Evolutionary conservation across 37 sponge, comb jelly and placozoan species (phyloP), one percentile per base, ranked within the genome.

Genomic region (Cladorhizidae sp.): DNA sequence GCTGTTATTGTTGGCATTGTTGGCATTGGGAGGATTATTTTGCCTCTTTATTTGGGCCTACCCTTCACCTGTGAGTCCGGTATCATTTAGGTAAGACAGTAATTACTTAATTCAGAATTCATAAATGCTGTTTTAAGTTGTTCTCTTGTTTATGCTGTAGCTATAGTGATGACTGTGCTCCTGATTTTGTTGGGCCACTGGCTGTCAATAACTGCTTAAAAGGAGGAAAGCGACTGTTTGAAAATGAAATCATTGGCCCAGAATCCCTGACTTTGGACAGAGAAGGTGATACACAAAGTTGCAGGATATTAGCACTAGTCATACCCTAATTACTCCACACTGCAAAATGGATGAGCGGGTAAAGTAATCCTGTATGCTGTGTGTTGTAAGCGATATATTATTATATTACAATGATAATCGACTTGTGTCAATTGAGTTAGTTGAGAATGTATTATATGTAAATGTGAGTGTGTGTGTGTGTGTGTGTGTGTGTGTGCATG

Each of bases 171-270:
- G 75, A 56, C 1, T 29, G 55, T 59, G 1, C n/a, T 21, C 75
- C 75, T 7, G 58, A 49, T 26, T 82, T 90, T 31, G 51, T 28
- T n/a, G 91, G 91, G 7, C 64, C 82, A 32, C 72, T 81, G 31
- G 50, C 52, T 11, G 43, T 85, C 41, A 90, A 92, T 72, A 42
- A 74, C 23, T 40, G 65, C 0, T 71, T 92, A 18, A 72, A 58
- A 38, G 45, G 74, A 28, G 89, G 85, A n/a, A 25, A 56, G 33
- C 65, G 55, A 61, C 40, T 88, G 25, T 88, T 92, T 72, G 79
- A 81, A 31, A 88, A 81, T 28, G 89, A 80, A 28, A 50, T 88
- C 0, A 5, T 73, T 15, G 88, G 85, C 26, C 93, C 93, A 22
- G 93, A 92, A 50, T 45, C 77, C 0, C 82, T 92, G 76, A 81